Base-by-base conservation (phyloP, 2,888 invertebrate genomes). In the Mycogona germanica region DNA sequence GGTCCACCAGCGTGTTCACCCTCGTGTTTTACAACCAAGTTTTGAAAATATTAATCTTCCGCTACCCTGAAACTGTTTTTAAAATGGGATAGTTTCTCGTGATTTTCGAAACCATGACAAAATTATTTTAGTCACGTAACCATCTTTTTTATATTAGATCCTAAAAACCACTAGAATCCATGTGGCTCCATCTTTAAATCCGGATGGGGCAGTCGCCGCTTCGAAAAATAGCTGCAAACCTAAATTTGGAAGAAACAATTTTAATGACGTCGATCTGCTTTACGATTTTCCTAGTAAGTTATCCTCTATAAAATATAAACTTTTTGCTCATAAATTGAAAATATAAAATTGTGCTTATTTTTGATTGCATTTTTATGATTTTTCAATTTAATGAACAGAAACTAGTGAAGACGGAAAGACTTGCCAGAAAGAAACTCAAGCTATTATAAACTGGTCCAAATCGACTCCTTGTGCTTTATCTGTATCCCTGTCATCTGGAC, bases 171-270 rank as follows among this genome's bases (percentile, higher is more conserved):
- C 63, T 5, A 51, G 62, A 28, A 59, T 68, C n/a, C 64, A 67
- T 59, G 60, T 68, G 21, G 44, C 66, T 12, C 66, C 67, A 2
- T 58, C 63, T 0, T 48, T 66, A 46, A 68, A 68, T 53, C 65
- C 66, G 6, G 68, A 68, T 59, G 67, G 66, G 7, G 60, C 63
- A 1, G 50, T 54, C 14, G 55, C 57, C 23, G 60, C 64, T 6
- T 37, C 37, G 2, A 21, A 14, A 17, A 17, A 19, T 26, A 7
- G 19, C 2, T 55, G 55, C 30, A 44, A 30, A 25, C 14, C 12
- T n/a, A 7, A 7, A 1, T n/a, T 17, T 25, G 55, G 55, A 17
- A 35, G 25, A 1, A 51, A 28, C 2, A 56, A 56, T 29, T 17
- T 29, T 4, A 56, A 56, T 25, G 29, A 32, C 17, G 35, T 53